Evolutionary conservation across 1,140 invertebrate genomes (phyloP).

Genomic region (Solen grandis): DNA sequence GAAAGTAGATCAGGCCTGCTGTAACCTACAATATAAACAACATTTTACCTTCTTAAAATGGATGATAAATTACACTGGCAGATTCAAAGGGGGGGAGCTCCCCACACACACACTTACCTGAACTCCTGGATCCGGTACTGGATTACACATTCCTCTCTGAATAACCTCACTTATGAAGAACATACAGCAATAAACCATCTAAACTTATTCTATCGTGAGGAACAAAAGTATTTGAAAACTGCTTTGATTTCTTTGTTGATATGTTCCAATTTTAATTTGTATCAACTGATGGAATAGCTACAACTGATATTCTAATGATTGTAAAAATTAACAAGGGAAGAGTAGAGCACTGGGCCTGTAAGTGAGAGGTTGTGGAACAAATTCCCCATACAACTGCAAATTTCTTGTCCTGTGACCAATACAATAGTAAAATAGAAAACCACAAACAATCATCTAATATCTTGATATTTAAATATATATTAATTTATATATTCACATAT

Average conservation of each 20-base stretch:
- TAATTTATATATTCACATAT: too few species aligned
- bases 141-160: not conserved
- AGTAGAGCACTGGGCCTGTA: not conserved
- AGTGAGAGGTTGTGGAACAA: not conserved
- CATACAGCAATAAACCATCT: too few species aligned
- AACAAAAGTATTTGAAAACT: too few species aligned
- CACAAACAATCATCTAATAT: not conserved
- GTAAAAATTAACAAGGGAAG: not conserved
- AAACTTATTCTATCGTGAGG: too few species aligned
- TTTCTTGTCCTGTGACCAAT: not conserved
- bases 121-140: not conserved
- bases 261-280: too few species aligned
- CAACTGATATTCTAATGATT: too few species aligned
- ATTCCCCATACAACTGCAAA: not conserved
- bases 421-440: not conserved
- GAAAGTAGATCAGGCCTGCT: slow-evolving; percentile 40
- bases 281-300: too few species aligned
- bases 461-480: too few species aligned
- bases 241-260: too few species aligned
- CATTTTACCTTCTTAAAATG: not conserved
- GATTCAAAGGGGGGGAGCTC: not conserved
- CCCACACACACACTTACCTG: not conserved
- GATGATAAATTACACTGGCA: not conserved
- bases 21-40: slow-evolving; percentile 9
- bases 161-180: too few species aligned